phyloP scores from a whole-genome alignment of 2,888 invertebrate species.

The Suillia variegata region DNA sequence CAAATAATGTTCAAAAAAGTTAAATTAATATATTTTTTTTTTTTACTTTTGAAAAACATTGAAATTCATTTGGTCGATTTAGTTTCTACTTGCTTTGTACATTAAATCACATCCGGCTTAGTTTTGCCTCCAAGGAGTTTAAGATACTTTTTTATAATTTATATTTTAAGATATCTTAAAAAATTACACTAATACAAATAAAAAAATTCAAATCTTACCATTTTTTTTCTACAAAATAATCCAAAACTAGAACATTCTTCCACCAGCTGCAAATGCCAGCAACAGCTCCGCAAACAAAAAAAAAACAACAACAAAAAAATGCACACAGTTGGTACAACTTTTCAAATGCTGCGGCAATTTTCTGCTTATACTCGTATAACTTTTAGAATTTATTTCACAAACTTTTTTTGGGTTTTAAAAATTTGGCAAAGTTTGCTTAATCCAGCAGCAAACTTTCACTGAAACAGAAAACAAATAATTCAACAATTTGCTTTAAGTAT shows the following conservation, averaged over 20 bases:
- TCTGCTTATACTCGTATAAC: conserved; percentile 29
- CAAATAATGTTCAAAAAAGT: neutral
- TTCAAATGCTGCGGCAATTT: conserved; percentile 16
- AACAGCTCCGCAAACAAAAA: conserved; percentile 30
- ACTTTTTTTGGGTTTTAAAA: conserved; percentile 27
- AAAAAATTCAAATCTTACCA: conserved; percentile 26
- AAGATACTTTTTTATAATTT: too few species aligned
- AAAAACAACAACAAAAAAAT: conserved; percentile 26
- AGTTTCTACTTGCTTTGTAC: too few species aligned
- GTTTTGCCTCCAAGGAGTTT: too few species aligned
- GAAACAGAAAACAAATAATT: neutral
- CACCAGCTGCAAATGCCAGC: conserved; percentile 46
- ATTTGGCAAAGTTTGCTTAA: conserved; percentile 9
- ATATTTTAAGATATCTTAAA: too few species aligned
- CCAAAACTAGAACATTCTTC: conserved; percentile 51
- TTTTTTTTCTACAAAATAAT: conserved; percentile 42
- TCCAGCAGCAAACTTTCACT: neutral
- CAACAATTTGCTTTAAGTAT: neutral
- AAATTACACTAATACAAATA: too few species aligned
- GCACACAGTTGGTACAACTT: conserved; percentile 22
- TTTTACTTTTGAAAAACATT: too few species aligned
- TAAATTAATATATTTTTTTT: too few species aligned
- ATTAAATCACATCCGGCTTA: too few species aligned
- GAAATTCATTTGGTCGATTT: too few species aligned
- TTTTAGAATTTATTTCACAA: conserved; percentile 35